Evolutionary conservation across 1,140 invertebrate species (phyloP).

Genomic region (Hyposmocoma kahamanoa): DNA sequence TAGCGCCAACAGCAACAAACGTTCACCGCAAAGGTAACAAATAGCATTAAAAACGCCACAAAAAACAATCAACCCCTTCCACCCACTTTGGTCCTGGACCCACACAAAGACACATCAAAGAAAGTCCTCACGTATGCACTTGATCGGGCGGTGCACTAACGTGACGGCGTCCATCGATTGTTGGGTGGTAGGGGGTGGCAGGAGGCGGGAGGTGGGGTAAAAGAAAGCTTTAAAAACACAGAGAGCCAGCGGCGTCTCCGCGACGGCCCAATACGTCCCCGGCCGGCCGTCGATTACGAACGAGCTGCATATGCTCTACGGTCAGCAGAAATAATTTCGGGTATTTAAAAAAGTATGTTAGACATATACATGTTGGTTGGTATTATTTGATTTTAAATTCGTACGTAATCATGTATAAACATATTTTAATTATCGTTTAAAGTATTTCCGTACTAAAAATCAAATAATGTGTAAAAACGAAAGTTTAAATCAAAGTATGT

Average conservation of each 20-base stretch:
- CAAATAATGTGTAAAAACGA: too few species aligned
- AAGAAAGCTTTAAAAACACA: constrained; percentile 62
- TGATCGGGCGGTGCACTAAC: constrained; percentile 47
- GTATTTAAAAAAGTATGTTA: too few species aligned
- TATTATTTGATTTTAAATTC: too few species aligned
- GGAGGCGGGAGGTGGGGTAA: constrained; percentile 17
- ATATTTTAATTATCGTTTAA: too few species aligned
- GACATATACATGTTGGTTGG: too few species aligned
- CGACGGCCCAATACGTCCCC: constrained; percentile 63
- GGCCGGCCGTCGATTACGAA: constrained; percentile 57
- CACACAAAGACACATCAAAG: constrained; percentile 50
- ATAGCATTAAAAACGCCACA: background rate
- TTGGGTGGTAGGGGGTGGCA: constrained; percentile 15
- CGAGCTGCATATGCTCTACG: constrained; percentile 39
- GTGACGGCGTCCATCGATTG: constrained; percentile 58
- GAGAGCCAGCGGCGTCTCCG: constrained; percentile 49
- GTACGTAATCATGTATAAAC: too few species aligned
- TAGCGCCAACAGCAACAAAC: background rate
- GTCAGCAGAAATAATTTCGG: constrained; percentile 24
- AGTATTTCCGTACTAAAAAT: too few species aligned
- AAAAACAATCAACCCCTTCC: constrained; percentile 16
- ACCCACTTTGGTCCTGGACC: background rate
- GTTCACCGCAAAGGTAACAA: background rate
- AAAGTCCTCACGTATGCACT: constrained; percentile 56
- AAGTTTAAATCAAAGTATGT: too few species aligned